Percentiles rank a stretch among this genome's conserved stretches.
phyloP scores from a whole-genome alignment of 2,888 invertebrate genomes.

The Nudaria mundana region DNA sequence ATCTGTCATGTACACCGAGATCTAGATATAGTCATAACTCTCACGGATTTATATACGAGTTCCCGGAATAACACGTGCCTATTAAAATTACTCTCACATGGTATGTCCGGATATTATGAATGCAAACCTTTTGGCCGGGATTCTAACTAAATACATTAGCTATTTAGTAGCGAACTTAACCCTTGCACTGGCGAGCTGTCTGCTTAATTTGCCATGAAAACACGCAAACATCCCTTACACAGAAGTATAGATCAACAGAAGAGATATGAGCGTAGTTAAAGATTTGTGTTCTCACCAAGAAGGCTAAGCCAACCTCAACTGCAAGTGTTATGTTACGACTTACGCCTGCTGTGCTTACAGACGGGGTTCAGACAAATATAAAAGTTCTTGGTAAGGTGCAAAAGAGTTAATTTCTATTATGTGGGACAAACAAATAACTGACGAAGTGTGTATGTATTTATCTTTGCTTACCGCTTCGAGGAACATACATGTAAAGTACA shows the following conservation, averaged over 20 bases:
- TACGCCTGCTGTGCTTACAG: not conserved
- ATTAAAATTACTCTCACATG: constrained; percentile 32
- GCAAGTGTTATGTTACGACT: not conserved
- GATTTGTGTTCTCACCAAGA: not conserved
- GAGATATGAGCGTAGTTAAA: not conserved
- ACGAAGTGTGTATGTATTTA: too few relatives aligned
- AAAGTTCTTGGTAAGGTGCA: too few relatives aligned
- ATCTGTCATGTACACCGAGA: not conserved
- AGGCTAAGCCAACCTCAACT: not conserved
- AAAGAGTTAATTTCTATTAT: too few relatives aligned
- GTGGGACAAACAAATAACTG: too few relatives aligned
- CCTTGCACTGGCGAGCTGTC: constrained; percentile 42
- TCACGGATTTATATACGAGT: constrained; percentile 7
- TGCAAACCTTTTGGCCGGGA: constrained; percentile 51
- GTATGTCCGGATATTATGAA: constrained; percentile 46
- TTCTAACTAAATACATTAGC: constrained; percentile 60
- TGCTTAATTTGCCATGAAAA: constrained; percentile 67
- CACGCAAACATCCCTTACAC: constrained; percentile 46
- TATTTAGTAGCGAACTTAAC: constrained; percentile 57
- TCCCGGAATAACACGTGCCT: constrained; percentile 6
- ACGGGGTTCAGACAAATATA: too few relatives aligned
- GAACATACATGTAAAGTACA: too few relatives aligned
- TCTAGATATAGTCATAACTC: constrained; percentile 1
- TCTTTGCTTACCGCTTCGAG: too few relatives aligned
- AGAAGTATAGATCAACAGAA: constrained; percentile 21